Conservation (phyloP, 2,113 vertebrate species). For the Calidris pygmaea region DNA sequence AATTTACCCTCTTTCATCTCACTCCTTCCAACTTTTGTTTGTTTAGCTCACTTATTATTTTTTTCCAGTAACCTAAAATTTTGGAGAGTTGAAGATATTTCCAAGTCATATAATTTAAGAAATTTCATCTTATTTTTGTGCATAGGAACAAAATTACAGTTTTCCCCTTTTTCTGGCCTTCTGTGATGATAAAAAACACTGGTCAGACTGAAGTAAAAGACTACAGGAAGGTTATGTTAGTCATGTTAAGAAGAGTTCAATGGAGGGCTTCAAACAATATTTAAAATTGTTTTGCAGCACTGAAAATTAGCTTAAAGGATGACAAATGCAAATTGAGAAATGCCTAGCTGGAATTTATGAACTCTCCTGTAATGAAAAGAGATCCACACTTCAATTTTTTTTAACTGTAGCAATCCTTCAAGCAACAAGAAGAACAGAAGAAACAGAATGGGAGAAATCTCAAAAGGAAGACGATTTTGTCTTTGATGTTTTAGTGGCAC, state of each 20-base stretch:
- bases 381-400: conserved; percentile 64
- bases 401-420: conserved; percentile 59
- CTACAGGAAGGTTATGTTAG: conserved; percentile 8
- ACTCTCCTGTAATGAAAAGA: conserved; percentile 69
- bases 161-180: neutral
- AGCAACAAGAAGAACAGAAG: conserved; percentile 69
- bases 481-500: conserved; percentile 63
- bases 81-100: neutral
- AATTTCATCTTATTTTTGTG: neutral
- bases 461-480: conserved; percentile 48
- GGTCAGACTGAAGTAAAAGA: neutral
- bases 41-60: neutral
- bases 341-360: conserved; percentile 61
- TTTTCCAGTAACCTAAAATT: neutral
- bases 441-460: conserved; percentile 57
- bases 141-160: neutral
- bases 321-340: conserved; percentile 69
- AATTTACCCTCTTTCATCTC: conserved; percentile 36
- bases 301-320: conserved; percentile 74
- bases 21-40: conserved; percentile 2
- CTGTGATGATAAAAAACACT: neutral
- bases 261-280: conserved; percentile 65
- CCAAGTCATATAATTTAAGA: neutral
- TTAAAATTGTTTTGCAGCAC: conserved; percentile 68
- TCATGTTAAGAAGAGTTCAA: conserved; percentile 60